These are phyloP conservation scores for Aurelia coerulea DNA, from an alignment of 30 jellyfish, hydroid and myxozoan species.

Conservation along the genomic window DNA sequence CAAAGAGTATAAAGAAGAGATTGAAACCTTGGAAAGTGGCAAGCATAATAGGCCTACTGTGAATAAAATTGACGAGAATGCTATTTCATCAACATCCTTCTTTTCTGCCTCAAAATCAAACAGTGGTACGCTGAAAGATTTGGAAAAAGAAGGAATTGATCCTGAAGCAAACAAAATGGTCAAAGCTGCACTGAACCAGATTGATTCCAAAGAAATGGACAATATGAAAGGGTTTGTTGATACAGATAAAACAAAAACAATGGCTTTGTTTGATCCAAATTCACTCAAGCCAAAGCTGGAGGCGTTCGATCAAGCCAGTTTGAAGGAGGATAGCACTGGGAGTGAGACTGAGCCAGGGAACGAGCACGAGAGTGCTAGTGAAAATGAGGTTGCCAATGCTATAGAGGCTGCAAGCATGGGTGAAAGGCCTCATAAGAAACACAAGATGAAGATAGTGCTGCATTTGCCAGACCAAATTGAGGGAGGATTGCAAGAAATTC, in stretches of 20 bases:
- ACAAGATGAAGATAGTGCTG: conserved; percentile 71
- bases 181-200: conserved; percentile 27
- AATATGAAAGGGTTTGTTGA: conserved; percentile 37
- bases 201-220: conserved; percentile 36
- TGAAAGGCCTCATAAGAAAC: conserved; percentile 17
- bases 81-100: conserved; percentile 61
- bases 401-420: background rate
- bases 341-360: background rate
- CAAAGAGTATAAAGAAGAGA: conserved; percentile 15
- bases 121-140: background rate
- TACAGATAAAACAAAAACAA: conserved; percentile 35
- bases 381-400: background rate
- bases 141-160: conserved; percentile 38
- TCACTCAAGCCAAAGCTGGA: conserved; percentile 61
- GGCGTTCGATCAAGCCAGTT: conserved; percentile 16
- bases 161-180: conserved; percentile 28
- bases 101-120: conserved; percentile 59
- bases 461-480: conserved; percentile 74
- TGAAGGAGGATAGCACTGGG: background rate
- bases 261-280: conserved; percentile 47
- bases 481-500: conserved; percentile 60
- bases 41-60: background rate
- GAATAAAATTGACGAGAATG: conserved; percentile 62
- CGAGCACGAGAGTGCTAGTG: background rate
- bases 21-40: background rate